A percentile compares a stretch with the other conserved stretches of the same genome.
phyloP scores from a whole-genome alignment of 2,113 vertebrate species.

The Xiphophorus maculatus region DNA sequence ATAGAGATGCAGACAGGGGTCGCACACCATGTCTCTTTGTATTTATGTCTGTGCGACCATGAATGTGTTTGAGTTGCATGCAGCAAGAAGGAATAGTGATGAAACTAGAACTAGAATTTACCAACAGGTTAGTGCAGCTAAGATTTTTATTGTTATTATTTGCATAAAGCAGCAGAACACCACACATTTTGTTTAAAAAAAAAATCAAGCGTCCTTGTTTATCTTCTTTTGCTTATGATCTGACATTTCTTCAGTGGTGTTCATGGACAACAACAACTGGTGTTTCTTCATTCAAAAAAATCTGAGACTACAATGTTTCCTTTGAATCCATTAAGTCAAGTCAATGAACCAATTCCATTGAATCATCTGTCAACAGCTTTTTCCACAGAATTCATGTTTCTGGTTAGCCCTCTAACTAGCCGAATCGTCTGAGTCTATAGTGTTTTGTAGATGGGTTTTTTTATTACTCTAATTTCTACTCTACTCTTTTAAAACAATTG shows the following conservation, averaged over 20 bases:
- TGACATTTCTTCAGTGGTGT: neutral
- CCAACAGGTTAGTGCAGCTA: neutral
- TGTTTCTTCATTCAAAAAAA: neutral
- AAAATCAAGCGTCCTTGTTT: neutral
- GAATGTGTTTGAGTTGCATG: constrained; percentile 7
- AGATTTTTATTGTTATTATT: neutral
- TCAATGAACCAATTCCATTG: neutral
- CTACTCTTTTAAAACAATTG: too few species aligned
- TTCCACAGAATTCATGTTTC: neutral
- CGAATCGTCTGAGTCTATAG: too few species aligned
- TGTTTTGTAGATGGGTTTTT: too few species aligned
- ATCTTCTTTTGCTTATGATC: neutral
- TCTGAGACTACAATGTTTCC: neutral
- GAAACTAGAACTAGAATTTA: neutral
- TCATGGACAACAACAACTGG: too few species aligned
- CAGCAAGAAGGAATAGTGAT: neutral
- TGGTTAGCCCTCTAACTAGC: neutral
- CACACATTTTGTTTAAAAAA: too few species aligned
- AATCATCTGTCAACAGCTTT: neutral
- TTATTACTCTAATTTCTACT: too few species aligned
- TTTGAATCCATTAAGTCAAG: neutral
- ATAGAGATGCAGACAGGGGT: constrained; percentile 76
- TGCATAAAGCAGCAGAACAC: neutral
- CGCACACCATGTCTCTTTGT: constrained; percentile 56
- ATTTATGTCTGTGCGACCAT: constrained; percentile 5